Conservation (phyloP, 2,113 vertebrate genomes). For the Saccopteryx bilineata region DNA sequence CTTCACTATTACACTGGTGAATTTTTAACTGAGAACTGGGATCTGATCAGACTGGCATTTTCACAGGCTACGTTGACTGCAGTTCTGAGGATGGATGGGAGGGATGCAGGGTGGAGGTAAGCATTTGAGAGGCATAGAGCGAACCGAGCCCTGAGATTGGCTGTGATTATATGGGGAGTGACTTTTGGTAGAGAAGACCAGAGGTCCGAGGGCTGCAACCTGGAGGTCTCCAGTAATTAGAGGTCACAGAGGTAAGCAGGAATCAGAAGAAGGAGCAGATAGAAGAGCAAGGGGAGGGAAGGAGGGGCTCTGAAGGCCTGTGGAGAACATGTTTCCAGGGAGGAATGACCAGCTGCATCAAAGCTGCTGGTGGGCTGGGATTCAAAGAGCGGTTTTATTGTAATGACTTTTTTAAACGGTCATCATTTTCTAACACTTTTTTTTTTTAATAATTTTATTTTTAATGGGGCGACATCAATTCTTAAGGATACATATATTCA, state of each 20-base stretch:
- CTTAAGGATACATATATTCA: too few relatives aligned
- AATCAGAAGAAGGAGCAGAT: not conserved
- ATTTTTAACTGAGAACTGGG: not conserved
- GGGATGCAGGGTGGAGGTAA: not conserved
- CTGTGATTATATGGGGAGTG: not conserved
- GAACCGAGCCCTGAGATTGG: not conserved
- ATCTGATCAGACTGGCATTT: not conserved
- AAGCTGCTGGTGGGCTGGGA: too few relatives aligned
- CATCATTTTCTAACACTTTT: not conserved
- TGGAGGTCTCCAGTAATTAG: not conserved
- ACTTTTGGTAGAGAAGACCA: not conserved
- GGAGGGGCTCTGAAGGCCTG: not conserved
- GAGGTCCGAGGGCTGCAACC: not conserved
- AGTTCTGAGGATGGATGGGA: not conserved
- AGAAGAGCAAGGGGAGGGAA: not conserved
- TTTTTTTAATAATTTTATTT: too few relatives aligned
- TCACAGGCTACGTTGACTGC: not conserved
- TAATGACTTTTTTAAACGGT: not conserved
- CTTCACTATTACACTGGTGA: not conserved
- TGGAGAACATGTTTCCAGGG: not conserved
- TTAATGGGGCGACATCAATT: too few relatives aligned
- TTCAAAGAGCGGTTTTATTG: not conserved
- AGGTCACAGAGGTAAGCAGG: not conserved
- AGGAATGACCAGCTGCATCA: rapidly evolving
- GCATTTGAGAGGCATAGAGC: not conserved